These are phyloP conservation scores for Crotalus horridus DNA, from an alignment of 2,113 vertebrate species.

Conservation along the genomic window DNA sequence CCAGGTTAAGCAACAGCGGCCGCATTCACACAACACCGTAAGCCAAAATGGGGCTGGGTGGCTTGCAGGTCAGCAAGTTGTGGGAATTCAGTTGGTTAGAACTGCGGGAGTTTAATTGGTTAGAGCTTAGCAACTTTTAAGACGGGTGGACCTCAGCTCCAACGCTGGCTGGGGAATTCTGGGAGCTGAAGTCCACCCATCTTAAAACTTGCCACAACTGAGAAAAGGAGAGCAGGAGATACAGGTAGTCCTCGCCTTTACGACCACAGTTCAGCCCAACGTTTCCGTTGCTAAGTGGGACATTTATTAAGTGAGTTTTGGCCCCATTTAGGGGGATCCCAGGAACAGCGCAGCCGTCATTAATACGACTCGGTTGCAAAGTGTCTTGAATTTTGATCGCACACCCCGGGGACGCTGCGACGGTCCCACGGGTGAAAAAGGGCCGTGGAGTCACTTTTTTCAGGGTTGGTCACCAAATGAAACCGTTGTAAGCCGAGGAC, in stretches of 20 bases:
- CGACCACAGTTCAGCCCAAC: not conserved
- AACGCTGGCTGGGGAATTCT: not conserved
- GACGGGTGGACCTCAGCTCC: not conserved
- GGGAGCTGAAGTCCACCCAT: not conserved
- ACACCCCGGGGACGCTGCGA: fast-evolving
- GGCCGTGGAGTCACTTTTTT: fast-evolving
- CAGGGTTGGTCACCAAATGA: not conserved
- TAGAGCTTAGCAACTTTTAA: not conserved
- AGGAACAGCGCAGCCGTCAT: not conserved
- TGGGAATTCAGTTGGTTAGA: not conserved
- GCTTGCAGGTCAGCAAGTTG: not conserved
- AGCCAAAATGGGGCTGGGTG: not conserved
- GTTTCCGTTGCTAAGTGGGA: not conserved
- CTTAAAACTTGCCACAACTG: not conserved
- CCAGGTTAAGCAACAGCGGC: not conserved
- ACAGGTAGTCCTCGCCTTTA: not conserved
- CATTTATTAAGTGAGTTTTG: not conserved
- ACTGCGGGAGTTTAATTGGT: not conserved
- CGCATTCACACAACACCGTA: not conserved
- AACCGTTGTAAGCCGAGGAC: not conserved
- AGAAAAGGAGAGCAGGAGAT: not conserved
- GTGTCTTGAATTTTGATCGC: not conserved
- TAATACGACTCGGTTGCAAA: not conserved
- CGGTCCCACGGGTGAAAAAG: not conserved
- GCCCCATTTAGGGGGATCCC: not conserved